These are phyloP conservation scores for Scaptomyza pallida DNA, from an alignment of 1,140 invertebrate species.

Conservation along the genomic window DNA sequence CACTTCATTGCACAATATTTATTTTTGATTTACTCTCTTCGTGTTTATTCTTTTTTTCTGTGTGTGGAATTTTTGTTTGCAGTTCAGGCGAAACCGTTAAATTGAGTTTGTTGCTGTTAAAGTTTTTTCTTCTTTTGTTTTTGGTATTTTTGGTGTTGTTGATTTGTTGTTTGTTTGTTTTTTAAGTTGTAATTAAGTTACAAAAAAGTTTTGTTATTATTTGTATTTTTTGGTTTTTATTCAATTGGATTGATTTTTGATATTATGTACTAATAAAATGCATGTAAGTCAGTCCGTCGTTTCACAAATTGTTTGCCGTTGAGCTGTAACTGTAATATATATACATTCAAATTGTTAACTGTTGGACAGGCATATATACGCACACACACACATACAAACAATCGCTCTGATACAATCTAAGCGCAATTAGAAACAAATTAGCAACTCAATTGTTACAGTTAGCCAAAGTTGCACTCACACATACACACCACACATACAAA, in stretches of 20 bases:
- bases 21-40: constrained; percentile 21
- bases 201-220: constrained; percentile 41
- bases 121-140: constrained; percentile 9
- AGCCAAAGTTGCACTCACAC: constrained; percentile 29
- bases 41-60: background rate
- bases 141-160: background rate
- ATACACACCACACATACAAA: constrained; percentile 13
- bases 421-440: constrained; percentile 43
- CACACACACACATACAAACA: constrained; percentile 9
- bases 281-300: constrained; percentile 81
- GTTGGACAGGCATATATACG: background rate
- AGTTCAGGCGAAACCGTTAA: constrained; percentile 46
- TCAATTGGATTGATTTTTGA: constrained; percentile 67
- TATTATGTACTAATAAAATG: constrained; percentile 81
- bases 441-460: constrained; percentile 35
- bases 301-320: constrained; percentile 74
- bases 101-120: constrained; percentile 23
- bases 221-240: constrained; percentile 40
- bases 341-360: constrained; percentile 6
- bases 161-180: constrained; percentile 10
- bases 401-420: background rate
- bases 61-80: constrained; percentile 11
- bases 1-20: constrained; percentile 49
- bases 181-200: constrained; percentile 45
- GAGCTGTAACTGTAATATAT: constrained; percentile 39